Percentiles rank a stretch among this genome's conserved stretches.
These are phyloP conservation scores for Lasiurus borealis DNA, from an alignment of 2,113 vertebrate genomes.

Conservation along the genomic window DNA sequence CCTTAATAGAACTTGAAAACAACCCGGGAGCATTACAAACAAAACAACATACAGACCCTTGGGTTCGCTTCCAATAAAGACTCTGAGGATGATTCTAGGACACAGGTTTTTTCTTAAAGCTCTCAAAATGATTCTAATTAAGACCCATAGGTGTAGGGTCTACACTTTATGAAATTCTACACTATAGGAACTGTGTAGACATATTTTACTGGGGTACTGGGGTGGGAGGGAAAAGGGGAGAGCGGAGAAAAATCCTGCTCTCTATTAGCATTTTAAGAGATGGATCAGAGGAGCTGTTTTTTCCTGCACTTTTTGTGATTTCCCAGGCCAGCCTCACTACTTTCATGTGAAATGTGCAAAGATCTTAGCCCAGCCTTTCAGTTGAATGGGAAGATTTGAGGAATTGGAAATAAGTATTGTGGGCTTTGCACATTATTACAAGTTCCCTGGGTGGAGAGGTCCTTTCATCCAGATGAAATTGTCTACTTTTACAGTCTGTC, in stretches of 20 bases:
- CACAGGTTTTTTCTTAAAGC: background rate
- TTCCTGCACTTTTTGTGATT: slow-evolving; percentile 40
- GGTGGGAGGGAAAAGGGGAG: accelerated
- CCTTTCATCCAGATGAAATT: slow-evolving; percentile 69
- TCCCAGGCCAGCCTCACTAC: background rate
- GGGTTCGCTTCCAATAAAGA: background rate
- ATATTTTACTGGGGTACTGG: background rate
- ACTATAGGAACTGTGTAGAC: background rate
- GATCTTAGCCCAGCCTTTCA: slow-evolving; percentile 44
- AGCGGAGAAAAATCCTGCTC: no score
- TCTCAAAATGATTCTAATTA: background rate
- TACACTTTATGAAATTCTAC: background rate
- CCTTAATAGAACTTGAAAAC: background rate
- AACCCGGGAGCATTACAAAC: background rate
- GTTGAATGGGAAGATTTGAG: slow-evolving; percentile 63
- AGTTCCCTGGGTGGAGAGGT: slow-evolving; percentile 25
- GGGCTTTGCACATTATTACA: slow-evolving; percentile 12
- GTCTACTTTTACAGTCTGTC: slow-evolving; percentile 43
- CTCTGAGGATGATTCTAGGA: background rate
- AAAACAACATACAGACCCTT: background rate
- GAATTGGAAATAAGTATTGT: slow-evolving; percentile 48
- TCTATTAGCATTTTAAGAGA: slow-evolving; percentile 23
- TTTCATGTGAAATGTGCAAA: slow-evolving; percentile 32
- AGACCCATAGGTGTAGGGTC: background rate
- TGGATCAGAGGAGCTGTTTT: background rate